These are phyloP conservation scores for Nestor notabilis DNA, from an alignment of 2,113 vertebrate genomes.

Conservation along the genomic window DNA sequence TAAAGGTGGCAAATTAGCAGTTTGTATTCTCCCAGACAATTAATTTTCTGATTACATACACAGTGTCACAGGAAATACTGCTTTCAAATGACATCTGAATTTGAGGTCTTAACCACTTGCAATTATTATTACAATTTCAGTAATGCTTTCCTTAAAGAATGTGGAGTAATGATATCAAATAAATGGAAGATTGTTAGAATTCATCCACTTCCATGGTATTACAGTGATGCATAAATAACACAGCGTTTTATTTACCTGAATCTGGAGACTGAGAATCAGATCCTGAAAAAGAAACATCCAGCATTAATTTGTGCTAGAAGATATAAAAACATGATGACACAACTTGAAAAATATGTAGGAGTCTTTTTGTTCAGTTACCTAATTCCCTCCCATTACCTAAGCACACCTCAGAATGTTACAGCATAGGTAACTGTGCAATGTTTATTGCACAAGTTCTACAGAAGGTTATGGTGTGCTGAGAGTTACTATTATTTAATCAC, in stretches of 20 bases:
- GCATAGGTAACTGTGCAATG: not conserved
- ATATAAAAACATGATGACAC: not conserved
- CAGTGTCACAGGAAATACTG: not conserved
- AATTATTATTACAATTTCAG: not conserved
- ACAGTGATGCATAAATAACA: not conserved
- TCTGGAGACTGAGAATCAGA: constrained; percentile 91
- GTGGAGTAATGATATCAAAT: not conserved
- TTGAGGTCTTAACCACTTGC: not conserved
- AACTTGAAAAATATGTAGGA: not conserved
- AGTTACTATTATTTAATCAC: not conserved
- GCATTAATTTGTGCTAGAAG: not conserved
- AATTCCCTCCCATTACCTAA: not conserved
- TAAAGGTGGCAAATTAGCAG: not conserved
- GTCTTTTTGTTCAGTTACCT: not conserved
- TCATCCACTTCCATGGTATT: not conserved
- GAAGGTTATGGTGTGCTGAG: not conserved
- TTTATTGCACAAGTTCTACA: not conserved
- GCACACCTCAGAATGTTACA: not conserved
- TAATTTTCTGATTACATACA: not conserved
- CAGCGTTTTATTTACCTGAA: constrained; percentile 82
- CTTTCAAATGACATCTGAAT: constrained; percentile 3
- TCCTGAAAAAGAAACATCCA: constrained; percentile 76
- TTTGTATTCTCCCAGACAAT: not conserved
- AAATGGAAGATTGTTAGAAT: not conserved
- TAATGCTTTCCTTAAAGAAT: not conserved